These are phyloP conservation scores for Mohoua ochrocephala DNA, from an alignment of 2,113 vertebrate genomes.

Conservation along the genomic window DNA sequence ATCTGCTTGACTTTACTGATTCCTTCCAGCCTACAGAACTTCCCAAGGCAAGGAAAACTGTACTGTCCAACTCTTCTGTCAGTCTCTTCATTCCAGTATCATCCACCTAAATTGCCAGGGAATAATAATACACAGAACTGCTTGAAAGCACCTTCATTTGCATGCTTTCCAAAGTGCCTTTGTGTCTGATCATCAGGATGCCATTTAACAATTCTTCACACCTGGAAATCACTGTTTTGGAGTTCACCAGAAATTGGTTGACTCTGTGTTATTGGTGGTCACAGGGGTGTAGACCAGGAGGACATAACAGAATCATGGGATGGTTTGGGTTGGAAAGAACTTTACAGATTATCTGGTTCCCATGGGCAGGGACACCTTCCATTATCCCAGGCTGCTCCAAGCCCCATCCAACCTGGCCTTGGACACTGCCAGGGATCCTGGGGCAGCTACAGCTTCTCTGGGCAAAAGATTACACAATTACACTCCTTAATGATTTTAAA, in stretches of 20 bases:
- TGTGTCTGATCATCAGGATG: not conserved
- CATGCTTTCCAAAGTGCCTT: not conserved
- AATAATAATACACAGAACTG: not conserved
- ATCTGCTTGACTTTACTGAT: not conserved
- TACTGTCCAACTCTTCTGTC: not conserved
- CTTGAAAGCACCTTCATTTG: not conserved
- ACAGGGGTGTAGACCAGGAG: not conserved
- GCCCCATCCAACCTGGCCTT: not conserved
- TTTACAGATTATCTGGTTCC: not conserved
- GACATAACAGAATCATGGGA: not conserved
- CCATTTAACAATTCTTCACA: not conserved
- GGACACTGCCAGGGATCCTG: not conserved
- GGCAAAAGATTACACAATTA: not conserved
- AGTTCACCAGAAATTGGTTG: not conserved
- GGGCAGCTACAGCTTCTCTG: not conserved
- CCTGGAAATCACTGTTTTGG: not conserved
- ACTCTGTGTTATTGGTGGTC: not conserved
- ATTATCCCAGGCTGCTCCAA: not conserved
- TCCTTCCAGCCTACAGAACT: not conserved
- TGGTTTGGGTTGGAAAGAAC: not conserved
- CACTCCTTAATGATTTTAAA: not conserved
- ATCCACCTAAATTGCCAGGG: not conserved
- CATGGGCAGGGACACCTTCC: not conserved
- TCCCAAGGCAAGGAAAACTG: not conserved
- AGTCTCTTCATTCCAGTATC: not conserved